Evolutionary conservation across 2,797 vertebrate genomes (phyloP), one percentile per base, ranked within the genome.

Genomic region (Ibycter americanus): DNA sequence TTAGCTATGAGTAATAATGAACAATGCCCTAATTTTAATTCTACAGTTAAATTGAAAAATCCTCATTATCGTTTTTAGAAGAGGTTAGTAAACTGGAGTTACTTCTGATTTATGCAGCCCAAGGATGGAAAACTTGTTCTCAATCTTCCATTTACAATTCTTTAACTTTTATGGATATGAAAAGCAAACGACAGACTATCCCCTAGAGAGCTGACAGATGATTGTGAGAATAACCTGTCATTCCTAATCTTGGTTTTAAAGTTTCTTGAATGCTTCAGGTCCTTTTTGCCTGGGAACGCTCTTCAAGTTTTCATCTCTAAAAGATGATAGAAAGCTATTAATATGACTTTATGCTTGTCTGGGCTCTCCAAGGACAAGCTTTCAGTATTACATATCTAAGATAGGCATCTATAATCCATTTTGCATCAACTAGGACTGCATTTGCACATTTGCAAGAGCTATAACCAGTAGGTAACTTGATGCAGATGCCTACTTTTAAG

Each of bases 201-300:
- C 85, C 55, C 88, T 26, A 26, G 88, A 90, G 85, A 82, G n/a
- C 47, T 67, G 80, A 55, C 72, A 93, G 85, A 84, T 25, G 6
- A 96, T 34, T 61, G 44, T 66, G 91, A 95, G 94, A 95, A 90
- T 94, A 95, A 88, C 83, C 94, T 95, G 85, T 95, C 94, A 95
- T 65, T 90, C 58, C 76, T 94, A 93, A 96, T 96, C 91, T 93
- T 72, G 54, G 40, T 91, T 94, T 86, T 81, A 65, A 94, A 91
- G 61, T 66, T 90, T 79, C 72, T 81, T 72, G 83, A 90, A 86
- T 68, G 72, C 79, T 94, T 79, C 66, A 32, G 61, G 32, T 93
- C 72, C 21, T 44, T 42, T 55, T 59, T 70, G 2, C 34, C 82
- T 76, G 67, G 38, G 46, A 86, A 83, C 61, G 49, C 49, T 80